Base-by-base conservation (phyloP, 2,113 vertebrate genomes). In the Mormoops blainvillei region DNA sequence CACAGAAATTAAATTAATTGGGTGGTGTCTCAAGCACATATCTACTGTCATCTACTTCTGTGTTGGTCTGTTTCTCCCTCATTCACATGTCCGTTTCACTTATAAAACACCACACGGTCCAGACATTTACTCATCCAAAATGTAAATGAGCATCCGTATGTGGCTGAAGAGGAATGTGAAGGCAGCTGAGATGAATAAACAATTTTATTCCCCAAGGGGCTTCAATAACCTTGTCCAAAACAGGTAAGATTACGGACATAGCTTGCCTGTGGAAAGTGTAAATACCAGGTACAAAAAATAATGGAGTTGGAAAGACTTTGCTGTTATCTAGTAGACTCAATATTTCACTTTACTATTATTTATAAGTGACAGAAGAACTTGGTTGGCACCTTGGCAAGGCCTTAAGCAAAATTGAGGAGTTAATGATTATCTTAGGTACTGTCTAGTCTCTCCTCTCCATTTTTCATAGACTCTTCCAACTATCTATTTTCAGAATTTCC, bases 1-100 rank as follows among this genome's bases (percentile, higher is more conserved):
- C 97, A 98, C 95, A 94, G 91, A 87, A 97, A 94, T 96, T 93
- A 97, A 88, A 94, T 94, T 97, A 98, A 98, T 97, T 96, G 97
- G 70, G 58, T 89, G 76, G 70, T 97, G 96, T 94, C 96, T 96
- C 94, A 80, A 61, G 89, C 61, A 71, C 78, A 54, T 94, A 97
- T 95, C 90, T 96, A 73, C 45, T 83, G 89, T 93, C 96, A 95
- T 97, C 96, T 97, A 92, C 81, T 89, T 80, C 83, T 97, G 94
- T 98, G 95, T 86, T 84, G 98, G 92, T 93, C 97, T 97, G 92
- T 96, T 94, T 97, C 91, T 94, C 95, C 58, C 93, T 87, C 97
- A 94, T 80, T 93, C 94, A 94, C 91, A 97, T n/a, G 18, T 93
- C 95, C 93, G 96, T 91, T 88, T 97, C 89, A 83, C 93, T 94